Evolutionary conservation across 2,113 vertebrate genomes (phyloP).

Genomic region (Micromys minutus): DNA sequence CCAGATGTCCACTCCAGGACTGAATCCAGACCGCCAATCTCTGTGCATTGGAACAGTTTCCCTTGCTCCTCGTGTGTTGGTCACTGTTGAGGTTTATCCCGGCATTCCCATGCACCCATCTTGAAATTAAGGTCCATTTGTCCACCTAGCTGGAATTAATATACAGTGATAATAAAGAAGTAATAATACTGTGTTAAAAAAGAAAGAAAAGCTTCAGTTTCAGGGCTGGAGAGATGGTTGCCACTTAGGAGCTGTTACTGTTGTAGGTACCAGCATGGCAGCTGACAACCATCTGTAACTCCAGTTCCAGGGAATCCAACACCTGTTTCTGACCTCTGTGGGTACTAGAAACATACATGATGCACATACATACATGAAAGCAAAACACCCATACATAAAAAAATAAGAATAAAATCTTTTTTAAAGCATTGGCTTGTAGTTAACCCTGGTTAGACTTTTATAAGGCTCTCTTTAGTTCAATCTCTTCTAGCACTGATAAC

Average conservation of each 20-base stretch:
- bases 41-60: conserved; percentile 46
- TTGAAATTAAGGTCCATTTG: conserved; percentile 43
- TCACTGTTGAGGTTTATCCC: conserved; percentile 30
- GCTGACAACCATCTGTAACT: not conserved
- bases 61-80: not conserved
- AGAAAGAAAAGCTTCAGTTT: not conserved
- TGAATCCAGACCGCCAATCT: conserved; percentile 42
- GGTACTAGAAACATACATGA: too few relatives aligned
- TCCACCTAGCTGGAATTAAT: not conserved
- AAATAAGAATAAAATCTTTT: not conserved
- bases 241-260: not conserved
- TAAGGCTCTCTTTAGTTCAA: not conserved
- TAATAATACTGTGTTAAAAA: not conserved
- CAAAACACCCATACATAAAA: not conserved
- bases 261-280: too few relatives aligned
- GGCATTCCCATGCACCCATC: conserved; percentile 12
- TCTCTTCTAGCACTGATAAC: not conserved
- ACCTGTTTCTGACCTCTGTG: not conserved
- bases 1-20: conserved; percentile 30
- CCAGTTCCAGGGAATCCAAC: not conserved
- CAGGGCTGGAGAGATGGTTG: not conserved
- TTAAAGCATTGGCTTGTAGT: not conserved
- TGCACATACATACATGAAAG: not conserved
- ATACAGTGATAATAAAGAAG: conserved; percentile 26
- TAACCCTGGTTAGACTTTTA: not conserved